phyloP scores from a whole-genome alignment of 2,113 vertebrate genomes.

The Rhynchomys soricoides region DNA sequence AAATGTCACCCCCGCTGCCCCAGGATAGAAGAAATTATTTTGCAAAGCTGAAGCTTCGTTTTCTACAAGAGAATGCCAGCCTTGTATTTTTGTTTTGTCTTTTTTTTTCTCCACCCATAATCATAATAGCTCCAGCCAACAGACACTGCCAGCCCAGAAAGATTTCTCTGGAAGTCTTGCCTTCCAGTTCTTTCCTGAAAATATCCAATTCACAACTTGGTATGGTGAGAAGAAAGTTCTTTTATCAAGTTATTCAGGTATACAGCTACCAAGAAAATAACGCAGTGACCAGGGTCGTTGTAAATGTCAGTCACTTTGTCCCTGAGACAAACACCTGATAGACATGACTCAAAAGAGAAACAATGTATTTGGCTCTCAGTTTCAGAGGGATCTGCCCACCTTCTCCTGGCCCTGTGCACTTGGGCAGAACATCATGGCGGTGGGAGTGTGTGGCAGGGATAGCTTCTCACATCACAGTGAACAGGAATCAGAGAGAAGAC shows the following conservation, averaged over 20 bases:
- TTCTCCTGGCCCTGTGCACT: not conserved
- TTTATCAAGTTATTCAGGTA: not conserved
- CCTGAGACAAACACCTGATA: not conserved
- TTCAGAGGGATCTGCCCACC: not conserved
- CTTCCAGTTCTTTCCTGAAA: not conserved
- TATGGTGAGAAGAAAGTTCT: not conserved
- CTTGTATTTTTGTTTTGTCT: not conserved
- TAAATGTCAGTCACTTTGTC: not conserved
- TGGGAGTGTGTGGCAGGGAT: not conserved
- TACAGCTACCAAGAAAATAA: not conserved
- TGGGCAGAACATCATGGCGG: not conserved
- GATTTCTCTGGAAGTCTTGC: not conserved
- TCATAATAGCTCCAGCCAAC: not conserved
- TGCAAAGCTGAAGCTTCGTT: conserved; percentile 52
- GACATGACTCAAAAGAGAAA: not conserved
- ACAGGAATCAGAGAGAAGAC: not conserved
- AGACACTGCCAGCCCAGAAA: not conserved
- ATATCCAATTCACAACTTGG: not conserved
- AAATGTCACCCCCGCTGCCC: conserved; percentile 51
- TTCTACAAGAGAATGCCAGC: conserved; percentile 30
- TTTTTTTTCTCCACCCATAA: not conserved
- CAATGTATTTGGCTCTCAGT: not conserved
- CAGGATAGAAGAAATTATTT: conserved; percentile 52
- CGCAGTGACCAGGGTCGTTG: not conserved
- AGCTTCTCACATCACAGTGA: not conserved